phyloP scores from a whole-genome alignment of 2,113 vertebrate species.

The Hippocampus comes region DNA sequence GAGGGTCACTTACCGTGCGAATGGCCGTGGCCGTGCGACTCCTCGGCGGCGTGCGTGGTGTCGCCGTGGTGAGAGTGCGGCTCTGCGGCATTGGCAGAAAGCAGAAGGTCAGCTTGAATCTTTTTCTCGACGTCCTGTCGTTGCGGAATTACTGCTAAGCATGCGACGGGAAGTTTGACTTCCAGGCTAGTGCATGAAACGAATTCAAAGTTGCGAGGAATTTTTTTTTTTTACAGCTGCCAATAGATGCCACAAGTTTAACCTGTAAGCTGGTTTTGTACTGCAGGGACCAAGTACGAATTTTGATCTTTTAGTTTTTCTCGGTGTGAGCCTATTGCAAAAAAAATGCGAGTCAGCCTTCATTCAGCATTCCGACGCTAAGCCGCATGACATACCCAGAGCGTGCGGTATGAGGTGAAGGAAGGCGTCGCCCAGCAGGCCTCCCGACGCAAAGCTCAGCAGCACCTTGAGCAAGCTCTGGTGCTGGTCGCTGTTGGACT shows the following conservation, averaged over 20 bases:
- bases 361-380: background rate
- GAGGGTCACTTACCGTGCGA: constrained; percentile 60
- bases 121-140: background rate
- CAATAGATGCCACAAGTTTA: no score
- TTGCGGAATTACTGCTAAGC: no score
- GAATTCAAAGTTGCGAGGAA: no score
- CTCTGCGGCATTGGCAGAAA: constrained; percentile 49
- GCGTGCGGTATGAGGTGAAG: constrained; percentile 91
- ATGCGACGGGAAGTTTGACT: no score
- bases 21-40: constrained; percentile 69
- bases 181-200: no score
- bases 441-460: constrained; percentile 87
- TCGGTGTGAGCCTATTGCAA: background rate
- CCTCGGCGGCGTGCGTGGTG: constrained; percentile 41
- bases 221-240: no score
- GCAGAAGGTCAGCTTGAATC: background rate
- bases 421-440: constrained; percentile 87
- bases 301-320: background rate
- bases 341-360: no score
- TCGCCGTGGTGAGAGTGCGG: constrained; percentile 77
- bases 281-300: no score
- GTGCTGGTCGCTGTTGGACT: constrained; percentile 85
- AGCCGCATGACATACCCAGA: constrained; percentile 70
- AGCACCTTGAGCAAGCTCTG: constrained; percentile 84
- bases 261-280: no score